A percentile compares a stretch with the other conserved stretches of the same genome.
These are phyloP conservation scores for Nesospiza acunhae DNA, from an alignment of 2,113 vertebrate species.

Conservation along the genomic window DNA sequence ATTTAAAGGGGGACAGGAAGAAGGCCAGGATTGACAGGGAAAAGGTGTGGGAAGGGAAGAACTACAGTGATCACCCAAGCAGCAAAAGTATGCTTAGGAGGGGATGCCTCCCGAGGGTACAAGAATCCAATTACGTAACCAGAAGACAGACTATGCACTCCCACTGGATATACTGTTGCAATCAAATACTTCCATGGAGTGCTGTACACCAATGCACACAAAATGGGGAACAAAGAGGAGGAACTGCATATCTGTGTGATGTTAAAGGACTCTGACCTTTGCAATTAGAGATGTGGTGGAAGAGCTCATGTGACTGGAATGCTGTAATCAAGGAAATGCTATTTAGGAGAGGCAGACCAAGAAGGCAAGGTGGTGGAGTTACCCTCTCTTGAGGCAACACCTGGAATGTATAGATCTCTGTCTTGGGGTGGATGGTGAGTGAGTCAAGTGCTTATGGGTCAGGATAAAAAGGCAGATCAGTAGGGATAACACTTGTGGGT, in stretches of 20 bases:
- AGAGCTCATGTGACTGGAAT: background rate
- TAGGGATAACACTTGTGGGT: background rate
- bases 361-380: accelerated
- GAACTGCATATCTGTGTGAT: background rate
- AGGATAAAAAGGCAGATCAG: background rate
- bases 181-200: background rate
- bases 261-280: background rate
- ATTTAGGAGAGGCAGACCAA: background rate
- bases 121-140: background rate
- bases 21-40: background rate
- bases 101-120: background rate
- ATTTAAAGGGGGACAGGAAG: background rate
- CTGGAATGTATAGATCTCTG: background rate
- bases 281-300: background rate
- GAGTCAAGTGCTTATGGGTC: background rate
- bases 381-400: background rate
- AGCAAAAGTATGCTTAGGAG: background rate
- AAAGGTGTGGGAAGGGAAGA: background rate
- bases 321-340: background rate
- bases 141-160: background rate
- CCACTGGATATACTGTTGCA: accelerated
- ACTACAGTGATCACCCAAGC: background rate
- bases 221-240: background rate
- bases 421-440: background rate
- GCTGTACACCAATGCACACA: background rate